Base-by-base conservation (phyloP, 2,113 vertebrate genomes). In the Arothron firmamentum region DNA sequence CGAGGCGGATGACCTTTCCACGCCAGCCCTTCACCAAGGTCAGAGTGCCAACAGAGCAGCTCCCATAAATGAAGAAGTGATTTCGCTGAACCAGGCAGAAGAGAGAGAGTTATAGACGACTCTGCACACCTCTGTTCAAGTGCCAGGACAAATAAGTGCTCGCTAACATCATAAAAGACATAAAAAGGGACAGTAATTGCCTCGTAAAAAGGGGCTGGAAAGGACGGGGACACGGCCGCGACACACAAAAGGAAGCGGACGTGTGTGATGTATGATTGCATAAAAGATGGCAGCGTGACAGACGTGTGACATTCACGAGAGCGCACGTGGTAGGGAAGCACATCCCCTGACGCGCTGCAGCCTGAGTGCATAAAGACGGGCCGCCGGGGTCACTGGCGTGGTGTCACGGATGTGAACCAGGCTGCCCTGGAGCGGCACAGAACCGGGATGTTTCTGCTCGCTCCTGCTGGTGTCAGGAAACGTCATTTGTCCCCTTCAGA, bases 1-100 rank as follows among this genome's bases (percentile, higher is more conserved):
- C 25, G 58, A 67, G 48, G 56, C 49, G n/a, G 59, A 38, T 81
- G 77, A 84, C 84, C 85, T 91, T 89, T 87, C 1, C 54, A 19
- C 53, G 20, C 6, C 28, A 58, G 38, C 63, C 42, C 46, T 73
- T 41, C 28, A 28, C 6, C 11, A 51, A 41, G 53, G 18, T 47
- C 34, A n/a, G 25, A 49, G 43, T 56, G 48, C 50, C 65, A n/a
- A 23, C 45, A n/a, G 20, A 50, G 20, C 31, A 6, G 45, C 31
- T 71, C 63, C 60, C 74, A 79, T 75, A 49, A 81, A 82, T 75
- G 2, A 83, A 70, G 56, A 59, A 67, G 42, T 46, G 20, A 74
- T 51, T 71, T 63, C 75, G 65, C 52, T 87, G 85, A 88, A 82
- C 79, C 80, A 51, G 75, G 72, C 67, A 56, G 15, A 67, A 53